A percentile compares a stretch with the other conserved stretches of the same genome.
Evolutionary conservation across 1,140 invertebrate genomes (phyloP).

Genomic region (Zaprionus camerounensis): DNA sequence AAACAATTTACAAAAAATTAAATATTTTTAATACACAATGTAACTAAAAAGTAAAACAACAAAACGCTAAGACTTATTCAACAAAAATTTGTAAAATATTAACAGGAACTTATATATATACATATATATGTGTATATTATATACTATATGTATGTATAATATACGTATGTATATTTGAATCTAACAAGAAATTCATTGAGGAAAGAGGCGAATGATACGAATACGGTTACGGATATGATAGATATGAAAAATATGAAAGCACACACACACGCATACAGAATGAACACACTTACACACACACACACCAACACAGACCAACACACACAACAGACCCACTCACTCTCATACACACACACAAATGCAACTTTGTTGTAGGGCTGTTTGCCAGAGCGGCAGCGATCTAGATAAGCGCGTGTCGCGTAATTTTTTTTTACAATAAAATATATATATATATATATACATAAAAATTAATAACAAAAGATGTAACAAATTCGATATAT

Average conservation of each 20-base stretch:
- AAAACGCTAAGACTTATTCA: slow-evolving; percentile 79
- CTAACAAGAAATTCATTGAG: slow-evolving; percentile 46
- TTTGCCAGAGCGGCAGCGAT: slow-evolving; percentile 36
- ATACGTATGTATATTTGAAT: slow-evolving; percentile 35
- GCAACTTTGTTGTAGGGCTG: slow-evolving; percentile 45
- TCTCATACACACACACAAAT: slow-evolving; percentile 22
- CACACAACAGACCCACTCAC: slow-evolving; percentile 9
- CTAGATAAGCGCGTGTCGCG: slow-evolving; percentile 58
- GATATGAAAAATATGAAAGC: slow-evolving; percentile 1
- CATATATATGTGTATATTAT: slow-evolving; percentile 19
- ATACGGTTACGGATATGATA: slow-evolving; percentile 18
- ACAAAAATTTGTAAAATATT: slow-evolving; percentile 77
- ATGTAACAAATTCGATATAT: slow-evolving; percentile 52
- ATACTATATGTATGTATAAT: slow-evolving; percentile 17
- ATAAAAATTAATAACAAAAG: slow-evolving; percentile 41
- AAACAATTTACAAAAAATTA: slow-evolving; percentile 57
- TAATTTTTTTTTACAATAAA: slow-evolving; percentile 54
- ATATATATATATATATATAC: slow-evolving; percentile 37
- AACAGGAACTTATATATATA: slow-evolving; percentile 52
- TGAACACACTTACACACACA: slow-evolving; percentile 1
- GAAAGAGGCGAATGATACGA: slow-evolving; percentile 10
- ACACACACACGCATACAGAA: slow-evolving; percentile 8
- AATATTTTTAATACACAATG: slow-evolving; percentile 77
- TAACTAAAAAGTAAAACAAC: slow-evolving; percentile 61
- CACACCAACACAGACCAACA: background rate